Base-by-base conservation (phyloP, 2,888 invertebrate species). In the Argynnis bischoffii region DNA sequence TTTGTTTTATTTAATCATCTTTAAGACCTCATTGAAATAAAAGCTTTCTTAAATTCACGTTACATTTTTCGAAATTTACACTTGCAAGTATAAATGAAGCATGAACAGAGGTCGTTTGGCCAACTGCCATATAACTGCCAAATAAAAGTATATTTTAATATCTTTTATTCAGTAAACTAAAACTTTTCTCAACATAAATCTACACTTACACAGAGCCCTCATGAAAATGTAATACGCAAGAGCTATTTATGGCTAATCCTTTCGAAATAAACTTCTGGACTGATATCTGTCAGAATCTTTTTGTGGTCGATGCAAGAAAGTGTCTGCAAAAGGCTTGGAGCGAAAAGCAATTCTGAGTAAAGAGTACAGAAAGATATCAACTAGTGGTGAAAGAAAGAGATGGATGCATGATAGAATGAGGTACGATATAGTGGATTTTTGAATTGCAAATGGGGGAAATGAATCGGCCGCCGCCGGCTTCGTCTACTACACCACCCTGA, bases 171-270 rank as follows among this genome's bases (percentile, higher is more conserved):
- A 90, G 87, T 84, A 84, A 90, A 83, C 85, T 89, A 89, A 90
- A 92, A 92, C 86, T 92, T 91, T 90, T 89, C 88, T 80, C 83
- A 76, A 82, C 83, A 91, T 92, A 91, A 92, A 90, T 89, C 88
- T 84, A 84, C 85, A 83, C 86, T 82, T 84, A 83, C 81, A 86
- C 79, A 82, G 84, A 80, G 79, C 84, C 83, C 88, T 90, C 90
- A 91, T 92, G 92, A 92, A 92, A 92, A 86, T 90, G 87, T 91
- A 91, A 91, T 88, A 87, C 89, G 86, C 77, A 80, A 86, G 85
- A 88, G 90, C 89, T 91, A 90, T 92, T 92, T 92, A 92, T 89
- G 84, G 90, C 87, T 91, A 92, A 92, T 91, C 90, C 91, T 89
- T 89, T 88, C 78, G 83, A 83, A 90, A 90, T 88, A 90, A 89